A percentile compares a stretch with the other conserved stretches of the same genome.
Conservation (phyloP, 2,888 invertebrate species). For the Drosophila recens region DNA sequence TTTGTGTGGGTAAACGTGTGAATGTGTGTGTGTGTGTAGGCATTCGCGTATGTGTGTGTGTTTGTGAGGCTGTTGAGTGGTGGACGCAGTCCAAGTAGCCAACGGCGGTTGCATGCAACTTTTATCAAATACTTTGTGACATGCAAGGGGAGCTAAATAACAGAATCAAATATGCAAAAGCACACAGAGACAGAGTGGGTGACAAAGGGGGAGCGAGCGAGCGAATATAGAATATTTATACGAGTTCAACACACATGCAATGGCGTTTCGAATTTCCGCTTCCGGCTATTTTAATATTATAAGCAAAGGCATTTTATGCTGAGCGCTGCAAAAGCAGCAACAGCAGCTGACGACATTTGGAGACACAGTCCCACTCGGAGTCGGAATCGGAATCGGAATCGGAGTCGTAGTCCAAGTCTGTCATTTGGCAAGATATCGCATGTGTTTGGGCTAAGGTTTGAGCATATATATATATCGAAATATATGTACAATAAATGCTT, state of each 20-base stretch:
- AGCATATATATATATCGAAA: constrained; percentile 6
- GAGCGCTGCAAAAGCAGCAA: constrained; percentile 61
- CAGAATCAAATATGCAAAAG: constrained; percentile 69
- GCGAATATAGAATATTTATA: constrained; percentile 17
- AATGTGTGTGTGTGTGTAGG: neutral
- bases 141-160: constrained; percentile 56
- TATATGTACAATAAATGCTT: constrained; percentile 54
- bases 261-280: constrained; percentile 80
- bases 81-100: constrained; percentile 55
- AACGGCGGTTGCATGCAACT: constrained; percentile 64
- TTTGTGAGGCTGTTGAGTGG: constrained; percentile 11
- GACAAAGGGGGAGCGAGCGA: neutral
- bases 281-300: constrained; percentile 81
- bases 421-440: constrained; percentile 51
- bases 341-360: constrained; percentile 52
- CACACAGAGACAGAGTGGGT: neutral
- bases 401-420: constrained; percentile 26
- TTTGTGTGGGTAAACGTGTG: constrained; percentile 1
- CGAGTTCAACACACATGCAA: constrained; percentile 54
- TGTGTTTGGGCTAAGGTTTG: constrained; percentile 19
- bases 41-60: constrained; percentile 5
- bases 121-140: constrained; percentile 76
- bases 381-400: constrained; percentile 11
- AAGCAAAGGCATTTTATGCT: constrained; percentile 79
- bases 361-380: constrained; percentile 4